phyloP scores from a whole-genome alignment of 2,113 vertebrate genomes.

The Manacus vitellinus region DNA sequence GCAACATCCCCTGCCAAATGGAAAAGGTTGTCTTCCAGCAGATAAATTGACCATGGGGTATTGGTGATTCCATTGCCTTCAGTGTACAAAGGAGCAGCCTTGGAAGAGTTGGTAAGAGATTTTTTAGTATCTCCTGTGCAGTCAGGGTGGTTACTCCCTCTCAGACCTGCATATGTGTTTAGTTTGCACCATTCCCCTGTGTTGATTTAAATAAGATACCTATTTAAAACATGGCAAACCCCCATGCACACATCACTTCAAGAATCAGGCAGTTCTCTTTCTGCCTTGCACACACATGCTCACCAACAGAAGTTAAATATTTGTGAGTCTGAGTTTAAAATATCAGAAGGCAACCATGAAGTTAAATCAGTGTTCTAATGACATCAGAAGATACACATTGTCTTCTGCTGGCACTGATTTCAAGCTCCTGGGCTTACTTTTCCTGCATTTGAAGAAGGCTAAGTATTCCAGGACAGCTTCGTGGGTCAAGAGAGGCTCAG shows the following conservation, averaged over 20 bases:
- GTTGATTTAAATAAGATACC: neutral
- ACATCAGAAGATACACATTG: neutral
- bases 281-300: neutral
- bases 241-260: neutral
- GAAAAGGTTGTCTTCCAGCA: neutral
- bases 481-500: neutral
- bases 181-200: neutral
- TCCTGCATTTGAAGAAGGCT: neutral
- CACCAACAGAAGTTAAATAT: neutral
- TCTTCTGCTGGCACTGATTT: neutral
- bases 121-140: neutral
- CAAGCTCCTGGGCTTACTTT: neutral
- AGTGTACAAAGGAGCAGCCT: neutral
- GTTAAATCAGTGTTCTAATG: neutral
- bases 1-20: neutral
- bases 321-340: neutral
- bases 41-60: neutral
- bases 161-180: neutral
- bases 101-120: neutral
- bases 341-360: neutral
- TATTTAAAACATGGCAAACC: neutral
- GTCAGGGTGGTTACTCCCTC: neutral
- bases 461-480: neutral
- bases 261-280: neutral
- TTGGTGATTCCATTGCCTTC: neutral